These are phyloP conservation scores for Drosophila yakuba DNA, from an alignment of 1,140 invertebrate genomes.

Conservation along the genomic window DNA sequence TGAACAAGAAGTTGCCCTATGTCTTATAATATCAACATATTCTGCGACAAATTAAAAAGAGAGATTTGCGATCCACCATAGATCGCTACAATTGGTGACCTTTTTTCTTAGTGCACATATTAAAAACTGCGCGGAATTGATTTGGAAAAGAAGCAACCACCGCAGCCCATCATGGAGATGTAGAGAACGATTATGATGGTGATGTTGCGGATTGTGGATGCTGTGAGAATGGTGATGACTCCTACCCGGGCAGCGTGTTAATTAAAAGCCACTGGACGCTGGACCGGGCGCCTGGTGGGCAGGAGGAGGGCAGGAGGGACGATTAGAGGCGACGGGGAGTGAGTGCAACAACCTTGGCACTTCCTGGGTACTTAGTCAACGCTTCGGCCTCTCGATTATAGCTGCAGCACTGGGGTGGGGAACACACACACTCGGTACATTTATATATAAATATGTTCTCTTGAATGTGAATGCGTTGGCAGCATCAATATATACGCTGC, in stretches of 20 bases:
- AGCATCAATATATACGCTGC: constrained; percentile 22
- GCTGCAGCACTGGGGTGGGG: constrained; percentile 7
- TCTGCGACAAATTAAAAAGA: too few relatives aligned
- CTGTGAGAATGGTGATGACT: constrained; percentile 23
- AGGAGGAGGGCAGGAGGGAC: neutral
- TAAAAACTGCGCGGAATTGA: constrained; percentile 81
- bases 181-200: constrained; percentile 38
- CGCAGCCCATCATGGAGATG: constrained; percentile 50
- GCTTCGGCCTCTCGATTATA: constrained; percentile 67
- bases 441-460: constrained; percentile 40
- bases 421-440: constrained; percentile 23
- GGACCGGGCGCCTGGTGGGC: constrained; percentile 21
- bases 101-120: constrained; percentile 31
- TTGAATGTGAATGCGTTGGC: constrained; percentile 65
- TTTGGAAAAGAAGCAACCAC: constrained; percentile 71
- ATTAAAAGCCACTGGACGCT: constrained; percentile 81
- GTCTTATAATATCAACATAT: too few relatives aligned
- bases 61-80: too few relatives aligned
- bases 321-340: constrained; percentile 42
- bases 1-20: too few relatives aligned
- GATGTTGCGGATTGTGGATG: constrained; percentile 36
- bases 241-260: constrained; percentile 68
- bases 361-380: constrained; percentile 81
- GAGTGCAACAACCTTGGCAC: constrained; percentile 81
- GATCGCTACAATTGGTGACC: neutral